phyloP scores from a whole-genome alignment of 1,140 invertebrate species.

The Vanessa atalanta region DNA sequence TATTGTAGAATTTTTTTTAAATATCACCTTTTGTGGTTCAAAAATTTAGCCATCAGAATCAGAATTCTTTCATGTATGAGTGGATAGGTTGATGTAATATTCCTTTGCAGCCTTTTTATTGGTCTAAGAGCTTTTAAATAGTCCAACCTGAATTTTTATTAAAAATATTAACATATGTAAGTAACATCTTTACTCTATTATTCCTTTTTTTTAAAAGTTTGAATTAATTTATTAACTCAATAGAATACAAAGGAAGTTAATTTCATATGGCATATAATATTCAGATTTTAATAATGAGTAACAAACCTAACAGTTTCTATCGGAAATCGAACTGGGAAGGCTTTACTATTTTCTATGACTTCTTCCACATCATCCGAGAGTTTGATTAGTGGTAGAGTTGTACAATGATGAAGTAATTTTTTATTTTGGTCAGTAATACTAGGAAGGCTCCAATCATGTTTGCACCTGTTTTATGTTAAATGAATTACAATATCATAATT shows the following conservation, averaged over 20 bases:
- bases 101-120: slow-evolving; percentile 60
- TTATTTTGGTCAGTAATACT: slow-evolving; percentile 68
- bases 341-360: slow-evolving; percentile 63
- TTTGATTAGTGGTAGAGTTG: slow-evolving; percentile 42
- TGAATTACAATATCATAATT: too few species aligned
- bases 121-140: slow-evolving; percentile 55
- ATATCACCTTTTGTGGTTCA: slow-evolving; percentile 66
- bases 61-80: slow-evolving; percentile 68
- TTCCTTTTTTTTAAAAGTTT: too few species aligned
- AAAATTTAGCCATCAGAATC: slow-evolving; percentile 66
- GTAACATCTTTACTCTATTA: too few species aligned
- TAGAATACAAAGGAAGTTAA: too few species aligned
- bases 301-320: slow-evolving; percentile 63
- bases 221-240: too few species aligned
- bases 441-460: slow-evolving; percentile 66
- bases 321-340: slow-evolving; percentile 65
- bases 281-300: not conserved
- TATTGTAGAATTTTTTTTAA: not conserved
- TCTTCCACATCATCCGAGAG: slow-evolving; percentile 57
- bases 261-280: too few species aligned
- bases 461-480: slow-evolving; percentile 53
- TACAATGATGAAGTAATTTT: slow-evolving; percentile 60
- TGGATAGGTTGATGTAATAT: slow-evolving; percentile 67
- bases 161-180: not conserved
- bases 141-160: slow-evolving; percentile 50